phyloP scores from a whole-genome alignment of 1,140 invertebrate species.

The Conus ventricosus region DNA sequence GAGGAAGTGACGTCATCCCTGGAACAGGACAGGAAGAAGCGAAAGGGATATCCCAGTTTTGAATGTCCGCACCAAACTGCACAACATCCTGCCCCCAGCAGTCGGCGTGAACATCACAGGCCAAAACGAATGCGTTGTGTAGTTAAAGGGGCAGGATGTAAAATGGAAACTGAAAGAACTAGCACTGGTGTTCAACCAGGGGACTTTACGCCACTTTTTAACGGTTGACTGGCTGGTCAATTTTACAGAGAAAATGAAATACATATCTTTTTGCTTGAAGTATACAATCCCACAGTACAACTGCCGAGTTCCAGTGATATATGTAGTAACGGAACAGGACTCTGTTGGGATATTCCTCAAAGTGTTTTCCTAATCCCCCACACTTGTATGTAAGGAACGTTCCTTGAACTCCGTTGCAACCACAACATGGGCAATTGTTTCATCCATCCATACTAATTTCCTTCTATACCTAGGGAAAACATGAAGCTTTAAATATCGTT shows the following conservation, averaged over 20 bases:
- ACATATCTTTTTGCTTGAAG: too few species aligned
- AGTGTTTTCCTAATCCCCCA: not conserved
- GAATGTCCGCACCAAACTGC: not conserved
- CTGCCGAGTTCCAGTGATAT: not conserved
- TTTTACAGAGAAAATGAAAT: not conserved
- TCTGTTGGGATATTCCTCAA: too few species aligned
- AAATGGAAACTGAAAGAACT: not conserved
- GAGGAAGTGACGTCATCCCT: constrained; percentile 19
- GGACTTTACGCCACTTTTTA: not conserved
- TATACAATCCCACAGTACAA: too few species aligned
- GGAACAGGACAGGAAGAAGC: too few species aligned
- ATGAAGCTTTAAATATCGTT: too few species aligned
- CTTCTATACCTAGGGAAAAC: constrained; percentile 2
- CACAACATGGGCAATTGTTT: not conserved
- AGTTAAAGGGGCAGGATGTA: not conserved
- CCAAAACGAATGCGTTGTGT: not conserved
- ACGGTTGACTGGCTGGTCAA: not conserved
- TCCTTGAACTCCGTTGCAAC: not conserved
- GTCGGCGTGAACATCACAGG: not conserved
- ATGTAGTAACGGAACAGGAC: too few species aligned
- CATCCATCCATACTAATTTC: not conserved
- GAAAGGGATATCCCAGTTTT: too few species aligned
- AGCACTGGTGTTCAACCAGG: not conserved
- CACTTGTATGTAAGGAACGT: not conserved
- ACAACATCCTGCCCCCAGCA: not conserved